Evolutionary conservation across 2,797 vertebrate species (phyloP).

Genomic region (Alcedo atthis): DNA sequence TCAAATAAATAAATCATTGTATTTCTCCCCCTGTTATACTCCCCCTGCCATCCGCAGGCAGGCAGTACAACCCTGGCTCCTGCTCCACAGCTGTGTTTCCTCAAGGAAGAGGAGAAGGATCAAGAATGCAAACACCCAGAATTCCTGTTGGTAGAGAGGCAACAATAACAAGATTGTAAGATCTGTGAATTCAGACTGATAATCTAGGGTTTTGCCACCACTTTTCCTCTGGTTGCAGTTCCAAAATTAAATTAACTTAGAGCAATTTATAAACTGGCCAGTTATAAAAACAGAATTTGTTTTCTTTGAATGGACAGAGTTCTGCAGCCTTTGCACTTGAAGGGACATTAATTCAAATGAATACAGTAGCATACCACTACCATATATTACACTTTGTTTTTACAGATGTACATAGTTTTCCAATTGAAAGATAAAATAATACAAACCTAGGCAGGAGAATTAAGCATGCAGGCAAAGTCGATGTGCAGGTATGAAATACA

Average conservation of each 20-base stretch:
- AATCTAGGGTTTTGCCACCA: background rate
- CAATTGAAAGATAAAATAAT: conserved; percentile 42
- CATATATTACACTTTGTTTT: conserved; percentile 54
- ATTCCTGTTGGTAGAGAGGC: conserved; percentile 31
- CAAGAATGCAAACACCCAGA: background rate
- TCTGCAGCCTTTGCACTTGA: conserved; percentile 34
- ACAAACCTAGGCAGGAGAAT: conserved; percentile 5
- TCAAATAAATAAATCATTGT: background rate
- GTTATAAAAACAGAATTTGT: background rate
- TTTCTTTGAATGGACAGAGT: background rate
- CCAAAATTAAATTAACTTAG: conserved; percentile 2
- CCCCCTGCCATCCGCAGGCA: background rate
- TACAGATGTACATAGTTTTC: conserved; percentile 63
- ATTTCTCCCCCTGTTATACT: background rate
- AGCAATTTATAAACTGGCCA: background rate
- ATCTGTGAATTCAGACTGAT: background rate
- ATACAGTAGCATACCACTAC: conserved; percentile 13
- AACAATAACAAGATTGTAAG: conserved; percentile 22
- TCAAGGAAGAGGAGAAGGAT: conserved; percentile 42
- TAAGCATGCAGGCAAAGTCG: background rate
- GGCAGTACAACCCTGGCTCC: background rate
- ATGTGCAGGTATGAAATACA: conserved; percentile 26
- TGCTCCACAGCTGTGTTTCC: conserved; percentile 59
- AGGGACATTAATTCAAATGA: conserved; percentile 61
- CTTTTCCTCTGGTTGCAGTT: background rate